Conservation (phyloP, 2,797 vertebrate species). For the Muscicapa comitata region DNA sequence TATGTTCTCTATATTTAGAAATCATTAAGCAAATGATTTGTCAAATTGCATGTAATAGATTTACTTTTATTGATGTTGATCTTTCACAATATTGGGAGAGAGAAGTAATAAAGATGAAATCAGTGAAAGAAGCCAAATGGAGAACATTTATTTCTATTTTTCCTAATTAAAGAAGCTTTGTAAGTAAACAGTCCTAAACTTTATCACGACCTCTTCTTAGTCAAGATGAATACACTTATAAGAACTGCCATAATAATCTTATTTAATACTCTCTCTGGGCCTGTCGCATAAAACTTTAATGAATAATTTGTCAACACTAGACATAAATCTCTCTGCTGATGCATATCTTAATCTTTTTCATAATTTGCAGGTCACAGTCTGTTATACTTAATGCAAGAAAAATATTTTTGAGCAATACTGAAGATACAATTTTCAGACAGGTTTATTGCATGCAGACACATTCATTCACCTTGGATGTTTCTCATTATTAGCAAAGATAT, state of each 20-base stretch:
- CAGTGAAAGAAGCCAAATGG: constrained; percentile 27
- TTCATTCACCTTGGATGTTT: constrained; percentile 24
- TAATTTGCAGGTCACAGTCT: constrained; percentile 63
- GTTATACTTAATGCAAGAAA: constrained; percentile 44
- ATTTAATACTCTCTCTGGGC: constrained; percentile 43
- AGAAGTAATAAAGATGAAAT: constrained; percentile 39
- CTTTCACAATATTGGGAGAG: not conserved
- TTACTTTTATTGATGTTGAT: constrained; percentile 34
- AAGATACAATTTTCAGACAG: constrained; percentile 40
- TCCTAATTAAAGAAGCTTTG: constrained; percentile 32
- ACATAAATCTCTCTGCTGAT: constrained; percentile 62
- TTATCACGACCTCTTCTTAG: constrained; percentile 36
- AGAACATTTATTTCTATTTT: constrained; percentile 10
- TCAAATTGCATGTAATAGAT: constrained; percentile 15
- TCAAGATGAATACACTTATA: constrained; percentile 51
- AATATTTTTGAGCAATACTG: constrained; percentile 53
- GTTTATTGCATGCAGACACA: constrained; percentile 51
- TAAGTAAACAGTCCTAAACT: constrained; percentile 47
- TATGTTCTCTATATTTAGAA: constrained; percentile 6
- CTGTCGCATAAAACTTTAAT: constrained; percentile 57
- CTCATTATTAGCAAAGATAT: constrained; percentile 48
- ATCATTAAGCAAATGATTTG: constrained; percentile 28
- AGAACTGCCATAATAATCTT: constrained; percentile 57
- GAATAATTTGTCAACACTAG: constrained; percentile 68
- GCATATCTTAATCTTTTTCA: constrained; percentile 58